phyloP scores from a whole-genome alignment of 2,113 vertebrate species.

The Progne subis region DNA sequence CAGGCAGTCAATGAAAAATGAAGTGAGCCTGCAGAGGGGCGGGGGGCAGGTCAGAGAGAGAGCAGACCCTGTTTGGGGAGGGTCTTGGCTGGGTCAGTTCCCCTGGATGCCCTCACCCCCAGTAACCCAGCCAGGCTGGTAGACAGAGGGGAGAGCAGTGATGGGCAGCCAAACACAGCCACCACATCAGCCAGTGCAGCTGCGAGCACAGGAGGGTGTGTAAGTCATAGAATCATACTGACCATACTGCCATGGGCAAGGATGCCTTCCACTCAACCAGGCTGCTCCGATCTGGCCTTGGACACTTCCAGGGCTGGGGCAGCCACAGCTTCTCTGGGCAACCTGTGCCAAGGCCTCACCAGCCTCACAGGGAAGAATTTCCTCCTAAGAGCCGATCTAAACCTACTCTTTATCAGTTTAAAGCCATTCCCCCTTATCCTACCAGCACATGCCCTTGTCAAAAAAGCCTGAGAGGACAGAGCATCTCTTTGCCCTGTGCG shows the following conservation, averaged over 20 bases:
- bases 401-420: background rate
- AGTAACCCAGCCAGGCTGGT: background rate
- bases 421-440: background rate
- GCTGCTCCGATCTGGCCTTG: background rate
- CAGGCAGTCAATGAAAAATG: slow-evolving; percentile 4
- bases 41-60: background rate
- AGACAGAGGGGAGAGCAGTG: background rate
- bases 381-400: background rate
- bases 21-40: background rate
- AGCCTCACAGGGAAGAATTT: background rate
- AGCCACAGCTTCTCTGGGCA: background rate
- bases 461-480: background rate
- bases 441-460: background rate
- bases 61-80: background rate
- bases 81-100: background rate
- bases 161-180: background rate
- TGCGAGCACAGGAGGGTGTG: background rate
- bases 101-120: background rate
- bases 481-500: background rate
- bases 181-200: background rate
- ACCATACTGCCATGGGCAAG: background rate
- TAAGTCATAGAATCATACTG: background rate
- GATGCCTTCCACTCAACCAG: background rate
- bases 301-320: background rate
- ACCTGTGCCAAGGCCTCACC: background rate